phyloP scores from a whole-genome alignment of 2,888 invertebrate genomes.

The Antheraea yamamai region DNA sequence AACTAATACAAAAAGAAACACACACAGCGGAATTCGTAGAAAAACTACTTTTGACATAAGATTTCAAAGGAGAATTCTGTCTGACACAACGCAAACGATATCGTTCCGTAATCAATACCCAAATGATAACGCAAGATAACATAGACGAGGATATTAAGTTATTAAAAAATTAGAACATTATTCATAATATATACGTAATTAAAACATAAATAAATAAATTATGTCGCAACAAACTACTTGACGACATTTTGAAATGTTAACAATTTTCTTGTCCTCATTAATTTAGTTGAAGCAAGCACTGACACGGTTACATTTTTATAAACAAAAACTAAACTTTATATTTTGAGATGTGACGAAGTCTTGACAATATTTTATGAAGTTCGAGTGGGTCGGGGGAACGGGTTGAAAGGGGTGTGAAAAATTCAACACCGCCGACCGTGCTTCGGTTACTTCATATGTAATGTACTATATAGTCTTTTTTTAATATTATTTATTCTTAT shows the following conservation, averaged over 20 bases:
- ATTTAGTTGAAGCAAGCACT: conserved; percentile 24
- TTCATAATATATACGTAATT: background rate
- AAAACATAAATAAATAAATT: background rate
- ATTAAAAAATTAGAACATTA: background rate
- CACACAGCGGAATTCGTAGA: too few relatives aligned
- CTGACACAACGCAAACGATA: background rate
- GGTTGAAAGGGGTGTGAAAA: conserved; percentile 59
- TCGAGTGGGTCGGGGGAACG: conserved; percentile 43
- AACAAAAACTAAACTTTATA: conserved; percentile 36
- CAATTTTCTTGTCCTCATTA: conserved; percentile 13
- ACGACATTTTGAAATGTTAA: conserved; percentile 3
- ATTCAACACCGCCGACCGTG: conserved; percentile 57
- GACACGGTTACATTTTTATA: conserved; percentile 18
- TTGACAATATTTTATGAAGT: conserved; percentile 72
- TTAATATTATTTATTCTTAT: conserved; percentile 59
- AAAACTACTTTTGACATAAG: too few relatives aligned
- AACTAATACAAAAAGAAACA: too few relatives aligned
- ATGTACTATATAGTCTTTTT: conserved; percentile 50
- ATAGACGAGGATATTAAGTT: background rate
- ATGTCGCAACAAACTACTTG: background rate
- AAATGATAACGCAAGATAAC: background rate
- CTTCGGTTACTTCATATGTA: conserved; percentile 45
- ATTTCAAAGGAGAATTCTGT: background rate
- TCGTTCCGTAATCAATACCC: background rate
- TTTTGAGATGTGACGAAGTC: conserved; percentile 71